phyloP scores from a whole-genome alignment of 2,797 vertebrate species.

The Aphelocoma californica region DNA sequence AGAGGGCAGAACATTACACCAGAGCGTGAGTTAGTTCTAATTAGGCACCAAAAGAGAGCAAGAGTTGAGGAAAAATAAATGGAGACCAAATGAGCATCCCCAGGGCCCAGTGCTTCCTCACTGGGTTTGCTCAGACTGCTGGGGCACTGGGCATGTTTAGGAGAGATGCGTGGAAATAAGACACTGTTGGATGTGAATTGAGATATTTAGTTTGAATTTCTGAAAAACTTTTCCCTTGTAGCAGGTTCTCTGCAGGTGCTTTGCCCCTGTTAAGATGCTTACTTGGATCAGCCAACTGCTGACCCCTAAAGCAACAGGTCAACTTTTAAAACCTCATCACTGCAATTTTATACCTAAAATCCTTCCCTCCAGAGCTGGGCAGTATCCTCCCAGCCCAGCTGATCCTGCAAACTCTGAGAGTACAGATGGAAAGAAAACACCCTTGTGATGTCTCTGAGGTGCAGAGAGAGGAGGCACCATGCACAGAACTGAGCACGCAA shows the following conservation, averaged over 20 bases:
- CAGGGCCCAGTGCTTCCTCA: background rate
- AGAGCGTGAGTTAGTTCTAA: background rate
- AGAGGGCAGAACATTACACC: background rate
- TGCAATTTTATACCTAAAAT: background rate
- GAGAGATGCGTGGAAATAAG: background rate
- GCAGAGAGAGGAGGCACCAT: background rate
- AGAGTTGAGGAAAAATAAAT: background rate
- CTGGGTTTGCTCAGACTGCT: background rate
- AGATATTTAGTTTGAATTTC: background rate
- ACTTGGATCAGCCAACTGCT: background rate
- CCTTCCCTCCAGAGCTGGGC: background rate
- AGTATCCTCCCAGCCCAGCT: background rate
- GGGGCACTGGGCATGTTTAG: accelerated
- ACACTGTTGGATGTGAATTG: accelerated
- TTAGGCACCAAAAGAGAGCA: background rate
- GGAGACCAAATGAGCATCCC: background rate
- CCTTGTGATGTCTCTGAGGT: background rate
- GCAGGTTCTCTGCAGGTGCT: background rate
- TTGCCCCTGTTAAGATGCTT: background rate
- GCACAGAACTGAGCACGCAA: background rate
- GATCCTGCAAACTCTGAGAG: background rate
- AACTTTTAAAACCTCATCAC: background rate
- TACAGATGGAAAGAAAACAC: background rate
- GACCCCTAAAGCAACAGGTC: background rate
- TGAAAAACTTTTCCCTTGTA: background rate